Percentiles rank a stretch among this genome's conserved stretches.
Evolutionary conservation across 2,888 invertebrate species (phyloP).

Genomic region (Drosophila kuntzei): DNA sequence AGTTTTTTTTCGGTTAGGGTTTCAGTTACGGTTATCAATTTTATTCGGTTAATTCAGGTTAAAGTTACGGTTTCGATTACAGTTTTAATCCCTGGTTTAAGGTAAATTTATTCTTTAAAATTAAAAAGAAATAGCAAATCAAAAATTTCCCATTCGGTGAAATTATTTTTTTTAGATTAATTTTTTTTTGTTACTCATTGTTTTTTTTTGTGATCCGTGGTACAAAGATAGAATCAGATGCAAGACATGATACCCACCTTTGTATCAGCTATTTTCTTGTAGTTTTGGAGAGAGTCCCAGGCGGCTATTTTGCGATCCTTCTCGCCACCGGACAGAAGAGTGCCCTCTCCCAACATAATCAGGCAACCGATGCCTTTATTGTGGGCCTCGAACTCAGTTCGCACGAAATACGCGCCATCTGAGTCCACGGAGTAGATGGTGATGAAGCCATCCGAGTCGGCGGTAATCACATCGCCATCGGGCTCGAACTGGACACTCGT

Average conservation of each 20-base stretch:
- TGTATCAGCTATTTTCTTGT: constrained; percentile 94
- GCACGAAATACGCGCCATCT: constrained; percentile 94
- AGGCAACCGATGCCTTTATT: constrained; percentile 94
- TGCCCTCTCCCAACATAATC: constrained; percentile 95
- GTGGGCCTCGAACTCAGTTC: constrained; percentile 95
- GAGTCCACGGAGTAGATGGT: constrained; percentile 96
- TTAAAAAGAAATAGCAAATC: too few relatives aligned
- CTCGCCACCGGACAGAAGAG: constrained; percentile 95
- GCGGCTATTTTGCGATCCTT: constrained; percentile 95
- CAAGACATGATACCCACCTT: constrained; percentile 87
- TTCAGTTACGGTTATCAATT: too few relatives aligned
- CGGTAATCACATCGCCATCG: constrained; percentile 96
- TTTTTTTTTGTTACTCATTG: too few relatives aligned
- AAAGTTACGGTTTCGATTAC: too few relatives aligned
- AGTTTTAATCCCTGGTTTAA: too few relatives aligned
- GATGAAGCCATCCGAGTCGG: constrained; percentile 96
- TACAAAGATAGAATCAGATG: background rate
- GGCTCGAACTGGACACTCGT: constrained; percentile 95
- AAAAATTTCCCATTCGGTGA: too few relatives aligned
- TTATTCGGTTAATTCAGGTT: too few relatives aligned
- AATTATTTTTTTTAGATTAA: too few relatives aligned
- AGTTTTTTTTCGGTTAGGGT: too few relatives aligned
- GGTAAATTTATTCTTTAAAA: too few relatives aligned
- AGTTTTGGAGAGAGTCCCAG: constrained; percentile 96
- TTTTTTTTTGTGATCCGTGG: too few relatives aligned